Evolutionary conservation across 2,797 vertebrate genomes (phyloP), one percentile per base, ranked within the genome.

Genomic region (Sarcophilus harrisii): DNA sequence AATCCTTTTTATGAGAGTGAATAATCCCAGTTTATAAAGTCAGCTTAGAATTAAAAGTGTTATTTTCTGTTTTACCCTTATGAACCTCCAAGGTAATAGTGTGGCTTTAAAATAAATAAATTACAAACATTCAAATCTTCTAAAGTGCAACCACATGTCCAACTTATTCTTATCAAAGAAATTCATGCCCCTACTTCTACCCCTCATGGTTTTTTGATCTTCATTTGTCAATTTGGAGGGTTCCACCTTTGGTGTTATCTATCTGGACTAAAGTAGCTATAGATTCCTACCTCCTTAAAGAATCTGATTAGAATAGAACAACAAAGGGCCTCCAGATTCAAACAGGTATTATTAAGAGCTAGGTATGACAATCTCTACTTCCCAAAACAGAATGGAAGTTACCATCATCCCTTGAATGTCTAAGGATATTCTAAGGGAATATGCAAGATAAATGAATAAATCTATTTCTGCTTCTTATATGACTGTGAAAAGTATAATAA

Each of bases 331-430:
- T 52, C 91, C 57, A 0, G 0, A 45, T 13, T 55, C 29, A 52
- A 91, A 52, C 2, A 55, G 29, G 59, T 54, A 91, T 59, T 93
- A 91, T 28, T 90, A 91, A 95, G 94, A 95, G 66, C 58, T 38
- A 94, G 32, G 28, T 29, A 93, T 81, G 58, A 92, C 92, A 73
- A 59, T n/a, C 94, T 91, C 92, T 73, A 87, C 58, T 18, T 27
- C 58, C 91, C 89, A 49, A 0, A 62, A 91, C 66, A 54, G 91
- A 95, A 87, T 95, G 32, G 45, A 45, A 55, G 54, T 55, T 87
- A 27, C 49, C 55, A 54, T 95, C 4, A 0, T n/a, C 60, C 60
- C 4, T n/a, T n/a, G 14, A 90, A 92, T 92, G n/a, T 57, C 45
- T 59, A 29, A 14, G n/a, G 91, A 38, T 52, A 57, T 58, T 1